phyloP scores from a whole-genome alignment of 2,888 invertebrate genomes.

The Dryococelus australis region DNA sequence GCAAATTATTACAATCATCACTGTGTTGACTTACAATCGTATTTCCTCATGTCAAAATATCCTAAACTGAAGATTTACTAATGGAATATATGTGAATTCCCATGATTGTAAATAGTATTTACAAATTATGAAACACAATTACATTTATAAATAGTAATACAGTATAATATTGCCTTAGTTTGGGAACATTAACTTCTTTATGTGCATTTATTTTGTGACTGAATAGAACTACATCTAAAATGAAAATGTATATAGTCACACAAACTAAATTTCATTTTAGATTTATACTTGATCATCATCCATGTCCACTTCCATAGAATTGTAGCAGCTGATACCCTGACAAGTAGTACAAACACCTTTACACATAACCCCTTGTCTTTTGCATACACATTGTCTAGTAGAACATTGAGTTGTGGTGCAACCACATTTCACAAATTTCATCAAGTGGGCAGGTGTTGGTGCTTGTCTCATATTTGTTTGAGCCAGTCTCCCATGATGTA shows the following conservation, averaged over 20 bases:
- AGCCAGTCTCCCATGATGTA: too few species aligned
- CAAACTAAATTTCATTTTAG: too few species aligned
- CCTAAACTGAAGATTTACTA: too few species aligned
- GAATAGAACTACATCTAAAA: background rate
- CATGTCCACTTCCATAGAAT: background rate
- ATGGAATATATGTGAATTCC: too few species aligned
- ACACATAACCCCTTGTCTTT: background rate
- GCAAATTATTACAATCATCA: too few species aligned
- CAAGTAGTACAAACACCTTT: slow-evolving; percentile 18
- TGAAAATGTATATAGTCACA: too few species aligned
- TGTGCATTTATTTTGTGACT: background rate
- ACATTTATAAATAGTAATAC: too few species aligned
- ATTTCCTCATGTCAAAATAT: too few species aligned
- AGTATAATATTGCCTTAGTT: too few species aligned
- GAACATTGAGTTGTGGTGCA: slow-evolving; percentile 22
- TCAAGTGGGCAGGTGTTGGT: slow-evolving; percentile 3
- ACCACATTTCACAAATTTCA: slow-evolving; percentile 17
- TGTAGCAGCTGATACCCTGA: background rate
- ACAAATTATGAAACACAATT: too few species aligned
- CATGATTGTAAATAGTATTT: too few species aligned
- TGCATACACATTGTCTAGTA: background rate
- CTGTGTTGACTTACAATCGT: too few species aligned
- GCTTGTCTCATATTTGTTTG: background rate
- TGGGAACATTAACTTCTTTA: background rate
- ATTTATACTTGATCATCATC: background rate